Evolutionary conservation across 1,140 invertebrate genomes (phyloP).

Genomic region (Diachasma alloeum): DNA sequence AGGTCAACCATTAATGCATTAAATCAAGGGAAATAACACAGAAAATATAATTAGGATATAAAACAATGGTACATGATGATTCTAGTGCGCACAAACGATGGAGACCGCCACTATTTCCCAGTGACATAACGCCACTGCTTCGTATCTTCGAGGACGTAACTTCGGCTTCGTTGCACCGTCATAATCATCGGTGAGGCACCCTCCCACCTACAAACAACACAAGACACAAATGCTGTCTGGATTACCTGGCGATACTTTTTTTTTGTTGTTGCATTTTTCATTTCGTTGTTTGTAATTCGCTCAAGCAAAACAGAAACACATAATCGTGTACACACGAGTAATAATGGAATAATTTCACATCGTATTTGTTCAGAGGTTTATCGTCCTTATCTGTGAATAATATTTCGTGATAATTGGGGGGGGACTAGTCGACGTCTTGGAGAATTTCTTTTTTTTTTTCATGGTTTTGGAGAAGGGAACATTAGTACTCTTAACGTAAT

Average conservation of each 20-base stretch:
- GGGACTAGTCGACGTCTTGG: neutral
- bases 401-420: neutral
- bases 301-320: neutral
- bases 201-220: neutral
- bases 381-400: neutral
- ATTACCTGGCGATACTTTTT: neutral
- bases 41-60: neutral
- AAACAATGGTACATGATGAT: constrained; percentile 41
- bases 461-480: neutral
- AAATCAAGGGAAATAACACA: neutral
- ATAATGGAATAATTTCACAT: neutral
- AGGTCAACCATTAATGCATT: neutral
- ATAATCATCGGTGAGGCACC: constrained; percentile 50
- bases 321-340: neutral
- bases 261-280: neutral
- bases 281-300: neutral
- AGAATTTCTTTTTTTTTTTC: neutral
- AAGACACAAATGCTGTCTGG: neutral
- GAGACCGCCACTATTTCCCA: constrained; percentile 75
- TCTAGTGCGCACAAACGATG: constrained; percentile 73
- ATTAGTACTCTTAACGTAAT: neutral
- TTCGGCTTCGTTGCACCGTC: constrained; percentile 48
- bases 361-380: neutral
- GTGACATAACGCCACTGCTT: constrained; percentile 77
- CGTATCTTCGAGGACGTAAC: constrained; percentile 76